Evolutionary conservation across 2,113 vertebrate genomes (phyloP).

Genomic region (Capreolus pygargus): DNA sequence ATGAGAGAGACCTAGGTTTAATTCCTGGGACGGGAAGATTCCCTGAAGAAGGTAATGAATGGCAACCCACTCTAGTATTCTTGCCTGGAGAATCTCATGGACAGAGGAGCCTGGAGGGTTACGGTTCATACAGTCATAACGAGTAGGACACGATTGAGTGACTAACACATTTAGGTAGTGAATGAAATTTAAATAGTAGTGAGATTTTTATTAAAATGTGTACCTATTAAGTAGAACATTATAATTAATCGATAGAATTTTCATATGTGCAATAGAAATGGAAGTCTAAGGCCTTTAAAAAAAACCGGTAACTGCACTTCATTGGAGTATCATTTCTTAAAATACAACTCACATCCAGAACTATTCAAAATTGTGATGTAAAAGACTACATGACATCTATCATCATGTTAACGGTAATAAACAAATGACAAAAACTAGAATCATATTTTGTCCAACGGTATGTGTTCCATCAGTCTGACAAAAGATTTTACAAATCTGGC

Average conservation of each 20-base stretch:
- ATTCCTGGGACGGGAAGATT: not conserved
- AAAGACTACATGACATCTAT: not conserved
- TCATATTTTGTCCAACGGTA: not conserved
- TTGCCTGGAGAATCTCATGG: not conserved
- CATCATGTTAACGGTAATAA: conserved; percentile 2
- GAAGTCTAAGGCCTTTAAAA: conserved; percentile 2
- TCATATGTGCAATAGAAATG: not conserved
- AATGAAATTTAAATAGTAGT: not conserved
- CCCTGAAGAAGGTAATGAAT: not conserved
- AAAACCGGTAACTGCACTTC: not conserved
- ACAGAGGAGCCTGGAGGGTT: not conserved
- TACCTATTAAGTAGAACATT: not conserved
- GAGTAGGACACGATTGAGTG: not conserved
- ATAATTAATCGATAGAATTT: not conserved
- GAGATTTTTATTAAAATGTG: not conserved
- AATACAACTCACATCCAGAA: not conserved
- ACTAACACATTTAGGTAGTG: not conserved
- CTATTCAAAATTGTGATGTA: not conserved
- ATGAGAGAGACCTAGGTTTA: not conserved
- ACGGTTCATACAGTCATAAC: not conserved
- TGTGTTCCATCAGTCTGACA: not conserved
- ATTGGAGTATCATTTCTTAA: conserved; percentile 31
- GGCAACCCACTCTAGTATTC: not conserved
- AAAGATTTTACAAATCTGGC: not conserved
- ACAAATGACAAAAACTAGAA: not conserved